Percentiles rank a stretch among this genome's conserved stretches.
Evolutionary conservation across 2,888 invertebrate species (phyloP).

Genomic region (Lasioglossum zephyrum): DNA sequence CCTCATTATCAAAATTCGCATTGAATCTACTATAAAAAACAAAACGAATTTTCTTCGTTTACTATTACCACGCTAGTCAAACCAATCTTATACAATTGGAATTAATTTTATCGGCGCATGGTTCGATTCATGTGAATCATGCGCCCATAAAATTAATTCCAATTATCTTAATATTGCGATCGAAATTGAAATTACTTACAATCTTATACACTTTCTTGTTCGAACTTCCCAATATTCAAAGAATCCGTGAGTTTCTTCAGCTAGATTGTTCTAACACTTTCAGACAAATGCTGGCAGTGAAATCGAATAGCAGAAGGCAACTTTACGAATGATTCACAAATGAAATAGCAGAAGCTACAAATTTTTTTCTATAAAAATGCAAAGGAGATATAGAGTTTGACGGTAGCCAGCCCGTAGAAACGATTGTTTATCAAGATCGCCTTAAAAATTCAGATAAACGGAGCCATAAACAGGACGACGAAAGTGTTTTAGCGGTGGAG

Average conservation of each 20-base stretch:
- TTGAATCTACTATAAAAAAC: no score
- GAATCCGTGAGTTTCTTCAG: no score
- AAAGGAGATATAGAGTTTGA: neutral
- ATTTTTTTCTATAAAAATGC: neutral
- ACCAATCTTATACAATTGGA: no score
- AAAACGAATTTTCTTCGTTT: neutral
- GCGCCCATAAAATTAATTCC: no score
- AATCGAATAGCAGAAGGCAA: neutral
- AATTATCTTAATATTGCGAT: no score
- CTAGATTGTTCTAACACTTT: neutral
- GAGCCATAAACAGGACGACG: slow-evolving; percentile 5
- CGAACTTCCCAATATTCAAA: no score
- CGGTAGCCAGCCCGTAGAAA: neutral
- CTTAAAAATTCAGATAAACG: neutral
- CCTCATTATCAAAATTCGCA: neutral
- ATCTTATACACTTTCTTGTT: no score
- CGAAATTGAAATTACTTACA: no score
- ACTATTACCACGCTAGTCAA: neutral
- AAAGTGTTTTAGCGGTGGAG: neutral
- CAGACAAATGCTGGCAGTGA: neutral
- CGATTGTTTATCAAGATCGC: neutral
- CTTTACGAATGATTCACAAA: neutral
- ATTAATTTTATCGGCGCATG: no score
- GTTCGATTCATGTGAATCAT: no score
- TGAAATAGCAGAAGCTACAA: neutral